Evolutionary conservation across 2,797 vertebrate species (phyloP), one percentile per base, ranked within the genome.

Genomic region (Macropodus opercularis): DNA sequence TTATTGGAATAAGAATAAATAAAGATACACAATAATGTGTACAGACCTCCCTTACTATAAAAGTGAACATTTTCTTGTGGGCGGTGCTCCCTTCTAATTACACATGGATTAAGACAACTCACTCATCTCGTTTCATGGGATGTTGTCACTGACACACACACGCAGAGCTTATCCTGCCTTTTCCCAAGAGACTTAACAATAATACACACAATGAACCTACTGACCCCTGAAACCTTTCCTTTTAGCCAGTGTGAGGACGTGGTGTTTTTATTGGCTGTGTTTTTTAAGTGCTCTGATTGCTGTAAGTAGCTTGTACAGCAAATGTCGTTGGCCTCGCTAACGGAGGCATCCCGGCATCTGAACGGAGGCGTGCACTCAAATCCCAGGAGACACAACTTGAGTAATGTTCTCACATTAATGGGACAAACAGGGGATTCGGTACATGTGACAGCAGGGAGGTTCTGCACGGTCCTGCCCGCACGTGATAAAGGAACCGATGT

Each of bases 161-260:
- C 24, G 23, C 83, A 85, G 78, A 72, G 87, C 88, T 86, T 86
- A 89, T 91, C 87, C 89, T 85, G 88, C 43, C 73, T 88, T 88
- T 88, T 87, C 88, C 82, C 85, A 70, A 72, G 76, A 83, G 80
- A 78, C 74, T 62, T 69, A 78, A 87, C 79, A 87, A 87, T 80
- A 89, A 89, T 82, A 72, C 72, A 75, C 62, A 91, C 85, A 90
- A 90, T 85, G 85, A 84, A 89, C 58, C 80, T 64, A 72, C 54
- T 89, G 91, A 91, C 88, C 92, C 88, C 71, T 42, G 55, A 90
- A 89, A 80, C 77, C 68, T 65, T 72, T 80, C 66, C 76, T 81
- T 88, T 89, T 78, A 77, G 72, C 83, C 79, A 36, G 67, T 75
- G 72, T 79, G 79, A 80, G 77, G 72, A 82, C 84, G 84, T 84